These are phyloP conservation scores for Chloropsis hardwickii DNA, from an alignment of 2,113 vertebrate genomes.

Conservation along the genomic window DNA sequence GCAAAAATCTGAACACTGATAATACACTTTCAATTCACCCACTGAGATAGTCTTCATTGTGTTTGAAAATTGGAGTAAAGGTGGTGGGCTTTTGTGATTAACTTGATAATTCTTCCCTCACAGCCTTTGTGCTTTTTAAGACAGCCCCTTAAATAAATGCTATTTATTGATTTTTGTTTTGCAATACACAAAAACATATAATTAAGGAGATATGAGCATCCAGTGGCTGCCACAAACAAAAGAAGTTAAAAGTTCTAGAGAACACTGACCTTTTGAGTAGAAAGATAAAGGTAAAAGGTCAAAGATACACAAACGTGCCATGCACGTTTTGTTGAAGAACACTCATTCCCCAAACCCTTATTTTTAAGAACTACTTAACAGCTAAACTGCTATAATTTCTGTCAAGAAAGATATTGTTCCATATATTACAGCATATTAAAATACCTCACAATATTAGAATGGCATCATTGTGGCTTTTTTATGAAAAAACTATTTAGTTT, in stretches of 20 bases:
- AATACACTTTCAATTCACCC: not conserved
- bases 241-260: conserved; percentile 27
- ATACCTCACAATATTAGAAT: not conserved
- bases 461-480: accelerated
- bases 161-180: conserved; percentile 36
- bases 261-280: conserved; percentile 16
- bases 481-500: not conserved
- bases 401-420: not conserved
- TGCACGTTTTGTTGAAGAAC: not conserved
- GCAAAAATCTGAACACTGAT: not conserved
- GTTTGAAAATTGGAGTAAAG: not conserved
- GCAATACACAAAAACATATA: not conserved
- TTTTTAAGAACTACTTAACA: not conserved
- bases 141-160: not conserved
- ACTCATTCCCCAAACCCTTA: not conserved
- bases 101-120: not conserved
- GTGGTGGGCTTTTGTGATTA: not conserved
- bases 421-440: not conserved
- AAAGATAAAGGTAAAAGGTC: conserved; percentile 58
- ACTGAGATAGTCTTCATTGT: not conserved
- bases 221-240: conserved; percentile 17
- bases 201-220: conserved; percentile 12
- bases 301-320: not conserved
- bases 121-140: not conserved
- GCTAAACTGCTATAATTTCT: not conserved